Percentiles rank a stretch among this genome's conserved stretches.
phyloP scores from a whole-genome alignment of 2,888 invertebrate genomes.

The Tholera decimalis region DNA sequence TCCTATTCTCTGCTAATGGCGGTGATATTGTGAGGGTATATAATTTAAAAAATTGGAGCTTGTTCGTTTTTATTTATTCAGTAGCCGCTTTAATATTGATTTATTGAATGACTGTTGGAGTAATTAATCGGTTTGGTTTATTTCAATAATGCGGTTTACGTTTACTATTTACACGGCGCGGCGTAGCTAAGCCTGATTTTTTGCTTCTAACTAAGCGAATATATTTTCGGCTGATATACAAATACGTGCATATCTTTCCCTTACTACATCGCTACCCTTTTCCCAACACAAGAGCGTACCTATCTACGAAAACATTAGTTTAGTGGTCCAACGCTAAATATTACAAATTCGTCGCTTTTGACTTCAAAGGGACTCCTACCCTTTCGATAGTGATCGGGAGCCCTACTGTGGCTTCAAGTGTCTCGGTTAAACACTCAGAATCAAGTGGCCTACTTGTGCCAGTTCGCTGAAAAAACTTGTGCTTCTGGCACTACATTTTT shows the following conservation, averaged over 20 bases:
- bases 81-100: slow-evolving; percentile 54
- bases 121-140: slow-evolving; percentile 28
- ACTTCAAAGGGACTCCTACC: slow-evolving; percentile 56
- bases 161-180: slow-evolving; percentile 1
- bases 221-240: slow-evolving; percentile 2
- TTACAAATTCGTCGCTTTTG: slow-evolving; percentile 49
- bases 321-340: slow-evolving; percentile 32
- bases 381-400: slow-evolving; percentile 54
- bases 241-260: slow-evolving; percentile 2
- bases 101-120: slow-evolving; percentile 36
- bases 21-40: slow-evolving; percentile 40
- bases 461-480: slow-evolving; percentile 54
- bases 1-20: slow-evolving; percentile 48
- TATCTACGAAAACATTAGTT: slow-evolving; percentile 38
- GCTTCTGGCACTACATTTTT: slow-evolving; percentile 56
- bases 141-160: slow-evolving; percentile 18
- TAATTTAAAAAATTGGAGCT: slow-evolving; percentile 39
- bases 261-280: neutral
- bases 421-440: slow-evolving; percentile 55
- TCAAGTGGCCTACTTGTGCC: slow-evolving; percentile 65
- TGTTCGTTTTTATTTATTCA: slow-evolving; percentile 53
- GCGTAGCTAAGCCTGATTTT: slow-evolving; percentile 1
- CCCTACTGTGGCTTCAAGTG: slow-evolving; percentile 62
- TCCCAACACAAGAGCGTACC: slow-evolving; percentile 14
- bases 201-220: slow-evolving; percentile 9